Base-by-base conservation (phyloP, 2,888 invertebrate genomes). In the Calameuta idolon region DNA sequence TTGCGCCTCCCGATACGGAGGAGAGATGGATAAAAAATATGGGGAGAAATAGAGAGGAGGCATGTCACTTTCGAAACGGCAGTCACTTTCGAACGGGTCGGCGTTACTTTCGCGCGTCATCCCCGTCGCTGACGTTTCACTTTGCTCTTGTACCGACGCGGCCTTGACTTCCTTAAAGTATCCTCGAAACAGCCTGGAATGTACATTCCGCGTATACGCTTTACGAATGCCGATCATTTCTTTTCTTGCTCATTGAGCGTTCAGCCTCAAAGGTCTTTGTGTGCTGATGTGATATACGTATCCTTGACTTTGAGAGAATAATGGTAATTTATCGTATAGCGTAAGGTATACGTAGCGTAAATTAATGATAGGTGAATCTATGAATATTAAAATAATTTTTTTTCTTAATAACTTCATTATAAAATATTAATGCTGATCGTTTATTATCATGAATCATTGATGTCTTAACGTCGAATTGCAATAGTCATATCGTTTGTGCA, bases 101-200 rank as follows among this genome's bases (percentile, higher is more conserved):
- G 75, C 68, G 34, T 55, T n/a, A 40, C 68, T 69, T 55, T 55
- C 75, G 68, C 31, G 74, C 74, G 31, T 74, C 74, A 34, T 74
- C 74, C 71, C 31, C 35, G 74, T 30, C 23, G 74, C 76, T 75
- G 79, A 84, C 85, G 85, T 87, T 87, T 87, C 87, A 86, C 87
- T 87, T 87, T 87, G 86, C 83, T 85, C 84, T 83, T 83, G 83
- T 23, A 23, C 55, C 9, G 55, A 23, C 55, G 55, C 71, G 71
- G 71, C 71, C 71, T 71, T 71, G 71, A 55, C 55, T 55, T 55
- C 55, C 55, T 55, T 55, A 23, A 55, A 55, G 55, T 55, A 55
- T 55, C 55, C 55, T 55, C 55, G 55, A 55, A 55, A 55, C 55
- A 55, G 55, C 55, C 23, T 55, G 55, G 55, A 55, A 55, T 55